Evolutionary conservation across 2,888 invertebrate genomes (phyloP).

Genomic region (Nasonia oneida): DNA sequence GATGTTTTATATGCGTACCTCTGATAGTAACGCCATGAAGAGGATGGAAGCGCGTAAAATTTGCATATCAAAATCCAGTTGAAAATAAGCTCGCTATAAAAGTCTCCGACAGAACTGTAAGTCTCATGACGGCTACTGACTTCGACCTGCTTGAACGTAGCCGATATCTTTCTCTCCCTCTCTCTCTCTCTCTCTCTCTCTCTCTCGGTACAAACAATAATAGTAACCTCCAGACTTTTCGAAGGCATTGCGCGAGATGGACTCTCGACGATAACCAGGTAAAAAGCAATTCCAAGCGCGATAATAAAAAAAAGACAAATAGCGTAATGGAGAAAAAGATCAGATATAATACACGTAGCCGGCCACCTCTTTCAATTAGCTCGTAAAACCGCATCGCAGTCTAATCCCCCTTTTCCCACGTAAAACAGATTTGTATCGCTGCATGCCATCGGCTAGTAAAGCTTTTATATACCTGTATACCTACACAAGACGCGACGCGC

Average conservation of each 20-base stretch:
- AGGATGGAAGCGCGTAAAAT: constrained; percentile 21
- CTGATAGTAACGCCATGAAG: constrained; percentile 19
- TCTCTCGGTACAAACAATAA: neutral
- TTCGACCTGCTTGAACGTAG: constrained; percentile 1
- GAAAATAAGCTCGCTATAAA: neutral
- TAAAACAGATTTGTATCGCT: neutral
- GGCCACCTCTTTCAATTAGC: neutral
- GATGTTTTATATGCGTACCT: constrained; percentile 33
- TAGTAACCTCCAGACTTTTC: neutral
- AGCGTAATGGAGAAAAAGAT: neutral
- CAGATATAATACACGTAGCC: neutral
- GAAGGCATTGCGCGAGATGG: too few species aligned
- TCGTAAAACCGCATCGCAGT: neutral
- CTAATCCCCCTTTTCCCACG: neutral
- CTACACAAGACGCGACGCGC: neutral
- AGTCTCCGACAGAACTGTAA: neutral
- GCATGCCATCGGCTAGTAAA: constrained; percentile 3
- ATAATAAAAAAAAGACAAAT: neutral
- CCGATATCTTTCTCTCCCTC: neutral
- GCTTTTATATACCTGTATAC: neutral
- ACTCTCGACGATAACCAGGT: neutral
- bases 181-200: neutral
- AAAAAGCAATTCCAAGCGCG: neutral
- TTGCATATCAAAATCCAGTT: constrained; percentile 44
- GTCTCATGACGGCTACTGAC: constrained; percentile 13